Conservation (phyloP, 2,888 invertebrate genomes). For the Diloba caeruleocephala region DNA sequence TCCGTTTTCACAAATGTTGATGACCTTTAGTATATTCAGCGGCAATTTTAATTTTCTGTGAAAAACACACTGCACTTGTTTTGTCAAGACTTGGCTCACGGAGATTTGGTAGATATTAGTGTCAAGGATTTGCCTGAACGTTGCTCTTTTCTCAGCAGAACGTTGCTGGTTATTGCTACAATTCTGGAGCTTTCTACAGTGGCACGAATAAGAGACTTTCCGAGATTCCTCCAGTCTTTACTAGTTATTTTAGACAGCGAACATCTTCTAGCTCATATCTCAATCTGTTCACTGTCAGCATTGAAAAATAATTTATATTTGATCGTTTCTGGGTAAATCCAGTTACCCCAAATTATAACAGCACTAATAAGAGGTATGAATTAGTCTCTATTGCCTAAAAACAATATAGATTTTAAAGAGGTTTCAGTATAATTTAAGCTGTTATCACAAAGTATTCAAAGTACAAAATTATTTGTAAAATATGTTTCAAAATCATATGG, state of each 20-base stretch:
- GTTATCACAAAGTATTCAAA: conserved; percentile 13
- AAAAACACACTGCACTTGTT: too few relatives aligned
- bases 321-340: background rate
- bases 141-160: background rate
- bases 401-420: conserved; percentile 8
- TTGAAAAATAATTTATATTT: conserved; percentile 11
- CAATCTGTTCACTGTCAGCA: background rate
- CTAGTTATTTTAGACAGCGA: background rate
- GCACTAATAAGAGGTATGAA: conserved; percentile 3
- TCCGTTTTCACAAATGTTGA: background rate
- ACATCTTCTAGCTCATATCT: conserved; percentile 4
- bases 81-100: too few relatives aligned
- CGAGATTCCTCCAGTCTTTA: background rate
- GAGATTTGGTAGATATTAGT: too few relatives aligned
- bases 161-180: background rate
- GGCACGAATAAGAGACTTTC: background rate
- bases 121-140: background rate
- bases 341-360: background rate
- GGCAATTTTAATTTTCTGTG: too few relatives aligned
- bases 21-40: too few relatives aligned
- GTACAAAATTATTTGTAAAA: conserved; percentile 43
- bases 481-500: conserved; percentile 43
- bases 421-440: conserved; percentile 21
- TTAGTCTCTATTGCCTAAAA: conserved; percentile 1
- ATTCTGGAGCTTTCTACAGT: too few relatives aligned